A percentile compares a stretch with the other conserved stretches of the same genome.
Conservation (phyloP, 92 coral and sea anemone species). For the Palythoa grandis region DNA sequence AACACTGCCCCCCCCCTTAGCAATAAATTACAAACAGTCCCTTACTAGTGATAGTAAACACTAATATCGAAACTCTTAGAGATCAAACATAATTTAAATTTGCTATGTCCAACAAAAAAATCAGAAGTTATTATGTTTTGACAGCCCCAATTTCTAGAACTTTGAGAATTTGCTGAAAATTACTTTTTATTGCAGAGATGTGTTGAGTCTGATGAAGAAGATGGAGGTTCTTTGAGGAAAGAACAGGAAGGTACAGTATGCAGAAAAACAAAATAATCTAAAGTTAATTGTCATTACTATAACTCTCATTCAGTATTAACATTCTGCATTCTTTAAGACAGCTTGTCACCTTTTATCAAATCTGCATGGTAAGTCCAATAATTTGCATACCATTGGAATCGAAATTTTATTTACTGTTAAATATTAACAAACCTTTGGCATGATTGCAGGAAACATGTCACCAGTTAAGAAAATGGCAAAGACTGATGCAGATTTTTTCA, state of each 20-base stretch:
- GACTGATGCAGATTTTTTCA: conserved; percentile 11
- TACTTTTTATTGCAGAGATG: conserved; percentile 11
- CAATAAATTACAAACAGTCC: too few species aligned
- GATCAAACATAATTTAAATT: too few species aligned
- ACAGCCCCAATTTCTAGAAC: not conserved
- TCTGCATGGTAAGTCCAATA: not conserved
- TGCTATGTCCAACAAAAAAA: too few species aligned
- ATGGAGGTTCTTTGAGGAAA: not conserved
- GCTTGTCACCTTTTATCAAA: not conserved
- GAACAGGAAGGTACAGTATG: conserved; percentile 30
- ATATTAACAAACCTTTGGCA: not conserved
- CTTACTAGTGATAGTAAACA: too few species aligned
- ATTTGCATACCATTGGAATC: too few species aligned
- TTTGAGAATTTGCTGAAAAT: not conserved
- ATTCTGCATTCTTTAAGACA: not conserved
- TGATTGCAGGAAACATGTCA: conserved; percentile 47
- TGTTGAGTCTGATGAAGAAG: conserved; percentile 43
- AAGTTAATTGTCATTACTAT: too few species aligned
- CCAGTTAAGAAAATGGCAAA: conserved; percentile 88
- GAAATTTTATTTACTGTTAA: not conserved
- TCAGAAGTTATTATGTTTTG: too few species aligned
- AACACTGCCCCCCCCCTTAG: too few species aligned
- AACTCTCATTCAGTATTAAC: too few species aligned
- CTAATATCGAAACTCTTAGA: too few species aligned
- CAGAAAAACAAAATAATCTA: too few species aligned